A percentile compares a stretch with the other conserved stretches of the same genome.
Evolutionary conservation across 2,888 invertebrate species (phyloP).

Genomic region (Zelleria hepariella): DNA sequence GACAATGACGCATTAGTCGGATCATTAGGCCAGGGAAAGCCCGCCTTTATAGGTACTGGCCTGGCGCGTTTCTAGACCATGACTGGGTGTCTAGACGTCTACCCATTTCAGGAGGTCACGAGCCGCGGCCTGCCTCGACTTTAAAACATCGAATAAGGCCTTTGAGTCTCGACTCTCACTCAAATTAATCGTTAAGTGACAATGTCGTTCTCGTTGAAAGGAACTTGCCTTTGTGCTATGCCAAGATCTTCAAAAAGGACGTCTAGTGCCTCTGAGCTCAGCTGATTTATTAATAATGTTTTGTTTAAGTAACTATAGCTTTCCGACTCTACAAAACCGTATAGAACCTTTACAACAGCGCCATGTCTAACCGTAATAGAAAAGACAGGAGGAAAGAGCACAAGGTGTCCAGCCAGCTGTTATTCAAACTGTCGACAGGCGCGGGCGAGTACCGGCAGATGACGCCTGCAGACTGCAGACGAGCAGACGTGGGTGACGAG

Average conservation of each 20-base stretch:
- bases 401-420: background rate
- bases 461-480: background rate
- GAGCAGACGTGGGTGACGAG: background rate
- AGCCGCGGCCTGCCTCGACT: slow-evolving; percentile 18
- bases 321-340: no score
- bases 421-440: background rate
- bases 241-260: no score
- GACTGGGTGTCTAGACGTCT: slow-evolving; percentile 63
- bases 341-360: no score
- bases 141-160: background rate
- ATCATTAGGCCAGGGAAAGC: slow-evolving; percentile 30
- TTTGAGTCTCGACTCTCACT: background rate
- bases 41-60: slow-evolving; percentile 47
- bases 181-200: background rate
- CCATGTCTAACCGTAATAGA: no score
- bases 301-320: no score
- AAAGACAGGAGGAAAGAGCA: background rate
- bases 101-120: slow-evolving; percentile 55
- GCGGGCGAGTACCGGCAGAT: background rate
- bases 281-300: no score
- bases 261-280: no score
- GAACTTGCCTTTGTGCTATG: background rate
- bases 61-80: slow-evolving; percentile 55
- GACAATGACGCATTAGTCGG: background rate
- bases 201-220: background rate